These are phyloP conservation scores for Chiridota heheva DNA, from an alignment of 35 echinoderm and acorn worm genomes.

Conservation along the genomic window DNA sequence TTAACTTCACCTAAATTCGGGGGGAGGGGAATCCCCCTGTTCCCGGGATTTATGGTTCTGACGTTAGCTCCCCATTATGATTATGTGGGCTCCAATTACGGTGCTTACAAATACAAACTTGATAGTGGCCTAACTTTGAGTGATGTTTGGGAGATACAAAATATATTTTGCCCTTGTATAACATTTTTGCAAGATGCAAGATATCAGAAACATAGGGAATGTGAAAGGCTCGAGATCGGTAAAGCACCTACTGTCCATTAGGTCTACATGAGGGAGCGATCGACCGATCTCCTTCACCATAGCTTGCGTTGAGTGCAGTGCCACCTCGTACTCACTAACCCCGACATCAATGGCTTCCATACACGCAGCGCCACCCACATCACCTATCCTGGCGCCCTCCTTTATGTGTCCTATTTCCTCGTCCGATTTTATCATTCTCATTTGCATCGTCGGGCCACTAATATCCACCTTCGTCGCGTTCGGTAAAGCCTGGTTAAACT, in stretches of 20 bases:
- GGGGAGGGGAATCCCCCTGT: too few relatives aligned
- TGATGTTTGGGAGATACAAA: too few relatives aligned
- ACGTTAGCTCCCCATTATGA: too few relatives aligned
- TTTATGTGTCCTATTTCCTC: constrained; percentile 90
- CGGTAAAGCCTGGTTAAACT: constrained; percentile 63
- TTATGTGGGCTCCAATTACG: too few relatives aligned
- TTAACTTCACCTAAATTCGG: too few relatives aligned
- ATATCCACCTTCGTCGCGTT: constrained; percentile 65
- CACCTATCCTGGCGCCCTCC: constrained; percentile 72
- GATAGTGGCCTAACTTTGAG: too few relatives aligned
- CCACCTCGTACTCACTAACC: constrained; percentile 79
- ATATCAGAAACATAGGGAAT: too few relatives aligned
- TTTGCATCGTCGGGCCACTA: constrained; percentile 74
- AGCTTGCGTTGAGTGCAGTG: constrained; percentile 48
- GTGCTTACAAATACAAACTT: too few relatives aligned
- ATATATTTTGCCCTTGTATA: too few relatives aligned
- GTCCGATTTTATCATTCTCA: constrained; percentile 78
- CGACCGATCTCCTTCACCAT: constrained; percentile 89
- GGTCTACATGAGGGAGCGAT: constrained; percentile 61
- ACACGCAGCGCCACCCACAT: constrained; percentile 70
- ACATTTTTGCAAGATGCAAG: too few relatives aligned
- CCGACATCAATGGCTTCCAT: constrained; percentile 74
- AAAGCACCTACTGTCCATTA: constrained; percentile 96
- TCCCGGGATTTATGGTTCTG: too few relatives aligned
- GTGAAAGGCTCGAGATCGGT: too few relatives aligned